Percentiles rank a stretch among this genome's conserved stretches.
phyloP scores from a whole-genome alignment of 2,888 invertebrate species.

The Gymnosoma rotundatum region DNA sequence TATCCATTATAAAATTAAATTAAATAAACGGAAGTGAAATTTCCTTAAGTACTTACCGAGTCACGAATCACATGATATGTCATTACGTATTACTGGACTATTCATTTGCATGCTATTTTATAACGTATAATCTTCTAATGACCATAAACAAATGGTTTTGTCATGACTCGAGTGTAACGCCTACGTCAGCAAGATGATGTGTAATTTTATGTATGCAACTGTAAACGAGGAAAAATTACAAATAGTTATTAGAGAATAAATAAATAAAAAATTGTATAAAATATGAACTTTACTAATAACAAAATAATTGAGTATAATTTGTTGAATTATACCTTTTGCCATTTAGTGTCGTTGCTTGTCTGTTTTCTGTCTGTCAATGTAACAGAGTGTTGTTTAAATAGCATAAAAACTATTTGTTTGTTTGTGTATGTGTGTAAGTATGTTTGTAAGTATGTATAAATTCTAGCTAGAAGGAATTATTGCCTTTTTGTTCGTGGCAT shows the following conservation, averaged over 20 bases:
- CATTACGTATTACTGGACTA: slow-evolving; percentile 89
- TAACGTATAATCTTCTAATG: slow-evolving; percentile 89
- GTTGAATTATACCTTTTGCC: not conserved
- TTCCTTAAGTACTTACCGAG: slow-evolving; percentile 83
- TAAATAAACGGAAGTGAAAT: too few species aligned
- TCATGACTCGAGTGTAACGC: slow-evolving; percentile 90
- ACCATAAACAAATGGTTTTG: slow-evolving; percentile 92
- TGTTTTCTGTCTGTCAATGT: not conserved
- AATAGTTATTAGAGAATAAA: not conserved
- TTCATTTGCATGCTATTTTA: slow-evolving; percentile 89
- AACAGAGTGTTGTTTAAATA: not conserved
- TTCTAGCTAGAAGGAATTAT: too few species aligned
- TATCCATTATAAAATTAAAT: too few species aligned
- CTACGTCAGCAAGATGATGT: slow-evolving; percentile 93
- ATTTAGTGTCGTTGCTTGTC: not conserved
- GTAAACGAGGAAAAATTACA: slow-evolving; percentile 47
- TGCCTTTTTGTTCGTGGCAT: too few species aligned
- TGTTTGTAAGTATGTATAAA: too few species aligned
- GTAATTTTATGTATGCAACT: slow-evolving; percentile 91
- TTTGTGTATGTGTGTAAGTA: too few species aligned
- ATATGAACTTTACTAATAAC: not conserved
- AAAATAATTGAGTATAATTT: not conserved
- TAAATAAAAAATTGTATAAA: too few species aligned
- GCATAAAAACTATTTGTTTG: too few species aligned
- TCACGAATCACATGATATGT: slow-evolving; percentile 93